Evolutionary conservation across 53 echinoderm and acorn worm genomes (phyloP).

Genomic region (Astropecten irregularis): DNA sequence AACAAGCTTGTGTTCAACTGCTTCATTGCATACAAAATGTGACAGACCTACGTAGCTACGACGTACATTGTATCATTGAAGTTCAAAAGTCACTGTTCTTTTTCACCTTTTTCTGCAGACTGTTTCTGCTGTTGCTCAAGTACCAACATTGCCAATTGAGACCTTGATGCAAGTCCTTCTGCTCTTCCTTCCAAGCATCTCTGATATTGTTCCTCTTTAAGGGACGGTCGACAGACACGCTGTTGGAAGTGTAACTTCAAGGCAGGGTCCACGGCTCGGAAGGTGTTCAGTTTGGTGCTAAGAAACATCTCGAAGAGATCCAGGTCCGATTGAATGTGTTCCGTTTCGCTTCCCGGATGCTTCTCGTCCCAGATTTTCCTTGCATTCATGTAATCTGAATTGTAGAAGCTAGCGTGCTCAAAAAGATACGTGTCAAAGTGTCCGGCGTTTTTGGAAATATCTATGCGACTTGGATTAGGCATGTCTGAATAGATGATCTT

Average conservation of each 20-base stretch:
- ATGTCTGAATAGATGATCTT: conserved; percentile 77
- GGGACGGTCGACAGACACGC: conserved; percentile 81
- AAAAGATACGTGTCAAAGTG: conserved; percentile 88
- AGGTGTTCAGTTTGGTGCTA: conserved; percentile 81
- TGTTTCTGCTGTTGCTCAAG: conserved; percentile 74
- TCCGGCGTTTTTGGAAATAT: conserved; percentile 77
- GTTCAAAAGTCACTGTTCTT: too few species aligned
- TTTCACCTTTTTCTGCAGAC: background rate
- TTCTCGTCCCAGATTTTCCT: conserved; percentile 91
- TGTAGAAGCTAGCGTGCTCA: conserved; percentile 96
- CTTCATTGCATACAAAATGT: too few species aligned
- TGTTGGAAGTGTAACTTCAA: conserved; percentile 82
- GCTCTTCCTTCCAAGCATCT: conserved; percentile 87
- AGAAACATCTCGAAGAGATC: conserved; percentile 99
- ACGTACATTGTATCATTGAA: too few species aligned
- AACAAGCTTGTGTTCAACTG: too few species aligned
- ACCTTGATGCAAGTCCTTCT: conserved; percentile 84
- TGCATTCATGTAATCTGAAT: conserved; percentile 86
- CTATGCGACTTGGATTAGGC: conserved; percentile 77
- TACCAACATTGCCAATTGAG: conserved; percentile 89
- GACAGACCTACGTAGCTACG: too few species aligned
- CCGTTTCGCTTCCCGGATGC: conserved; percentile 89
- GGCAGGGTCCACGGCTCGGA: conserved; percentile 94
- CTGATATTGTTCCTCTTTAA: conserved; percentile 93
- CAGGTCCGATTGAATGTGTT: conserved; percentile 95